Base-by-base conservation (phyloP, 2,797 vertebrate genomes). In the Tamandua tetradactyla region DNA sequence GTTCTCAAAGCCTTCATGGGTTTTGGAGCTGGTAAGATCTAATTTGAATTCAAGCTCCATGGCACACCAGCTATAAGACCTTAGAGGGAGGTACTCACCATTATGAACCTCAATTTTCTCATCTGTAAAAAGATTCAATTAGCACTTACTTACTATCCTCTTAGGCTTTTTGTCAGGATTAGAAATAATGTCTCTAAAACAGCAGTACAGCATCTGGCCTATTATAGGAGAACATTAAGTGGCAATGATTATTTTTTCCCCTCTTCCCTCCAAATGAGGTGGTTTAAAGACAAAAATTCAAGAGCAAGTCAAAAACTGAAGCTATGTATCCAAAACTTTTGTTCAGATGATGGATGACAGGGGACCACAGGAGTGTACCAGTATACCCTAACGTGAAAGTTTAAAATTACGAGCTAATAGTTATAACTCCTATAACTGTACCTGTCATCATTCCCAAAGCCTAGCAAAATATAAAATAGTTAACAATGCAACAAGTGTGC, bases 321-420 rank as follows among this genome's bases (percentile, higher is more conserved):
- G 87, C 27, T 85, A 47, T 68, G 89, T 86, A 94, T 8, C 32
- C 72, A 91, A 92, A 90, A 27, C 47, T 83, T 87, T 81, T 94
- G 25, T 85, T 76, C 68, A 91, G 37, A 81, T 18, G 27, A 96
- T 47, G 10, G 30, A 27, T 94, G 57, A 93, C 84, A 91, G 66
- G 87, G n/a, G 40, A 79, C 72, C 55, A 78, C 18, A 91, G 30
- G 3, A 42, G n/a, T 74, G 84, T 37, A 84, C 69, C 49, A 66
- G 7, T 71, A 83, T 22, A 47, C 62, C 32, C 64, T 89, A 68
- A 94, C 81, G 37, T 14, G 9, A 76, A 89, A 87, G 18, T 87
- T 83, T 79, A 71, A 85, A 96, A 87, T 61, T 74, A 79, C 49
- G 47, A 93, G 75, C 44, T 75, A 91, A 75, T 27, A 49, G 27